These are phyloP conservation scores for Aphelinus certus DNA, from an alignment of 1,140 invertebrate species.

Conservation along the genomic window DNA sequence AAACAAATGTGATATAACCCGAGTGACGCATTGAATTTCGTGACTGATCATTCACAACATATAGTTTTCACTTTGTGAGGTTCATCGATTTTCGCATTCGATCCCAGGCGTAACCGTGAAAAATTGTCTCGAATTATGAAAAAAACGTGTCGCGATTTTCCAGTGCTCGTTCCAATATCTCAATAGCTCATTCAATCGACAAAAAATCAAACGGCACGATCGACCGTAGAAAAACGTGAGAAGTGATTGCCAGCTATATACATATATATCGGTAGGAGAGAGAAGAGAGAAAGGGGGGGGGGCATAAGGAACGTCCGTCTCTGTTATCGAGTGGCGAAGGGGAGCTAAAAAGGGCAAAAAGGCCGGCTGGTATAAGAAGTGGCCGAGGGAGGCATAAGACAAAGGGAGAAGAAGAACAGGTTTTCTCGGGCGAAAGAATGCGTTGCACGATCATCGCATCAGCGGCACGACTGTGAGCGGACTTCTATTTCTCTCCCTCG, in stretches of 20 bases:
- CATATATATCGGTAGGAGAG: not conserved
- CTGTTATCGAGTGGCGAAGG: too few species aligned
- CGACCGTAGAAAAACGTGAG: slow-evolving; percentile 17
- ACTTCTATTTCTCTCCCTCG: slow-evolving; percentile 20
- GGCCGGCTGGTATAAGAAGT: not conserved
- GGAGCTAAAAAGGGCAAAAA: too few species aligned
- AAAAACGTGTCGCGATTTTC: not conserved
- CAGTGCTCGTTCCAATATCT: slow-evolving; percentile 10
- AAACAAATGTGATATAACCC: too few species aligned
- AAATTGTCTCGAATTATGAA: not conserved
- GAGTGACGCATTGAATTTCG: too few species aligned
- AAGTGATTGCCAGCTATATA: not conserved
- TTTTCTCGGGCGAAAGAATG: slow-evolving; percentile 31
- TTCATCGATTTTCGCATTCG: too few species aligned
- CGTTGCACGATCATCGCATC: slow-evolving; percentile 32
- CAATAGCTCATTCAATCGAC: slow-evolving; percentile 3
- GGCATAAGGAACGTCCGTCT: not conserved
- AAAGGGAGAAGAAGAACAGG: slow-evolving; percentile 25
- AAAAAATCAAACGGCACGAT: slow-evolving; percentile 32
- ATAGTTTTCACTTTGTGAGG: too few species aligned
- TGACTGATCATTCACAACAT: too few species aligned
- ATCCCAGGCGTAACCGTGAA: not conserved
- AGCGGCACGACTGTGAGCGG: slow-evolving; percentile 6
- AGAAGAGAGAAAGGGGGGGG: not conserved
- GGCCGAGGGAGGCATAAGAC: not conserved